Conservation (phyloP, 1,140 invertebrate species). For the Whitmania pigra region DNA sequence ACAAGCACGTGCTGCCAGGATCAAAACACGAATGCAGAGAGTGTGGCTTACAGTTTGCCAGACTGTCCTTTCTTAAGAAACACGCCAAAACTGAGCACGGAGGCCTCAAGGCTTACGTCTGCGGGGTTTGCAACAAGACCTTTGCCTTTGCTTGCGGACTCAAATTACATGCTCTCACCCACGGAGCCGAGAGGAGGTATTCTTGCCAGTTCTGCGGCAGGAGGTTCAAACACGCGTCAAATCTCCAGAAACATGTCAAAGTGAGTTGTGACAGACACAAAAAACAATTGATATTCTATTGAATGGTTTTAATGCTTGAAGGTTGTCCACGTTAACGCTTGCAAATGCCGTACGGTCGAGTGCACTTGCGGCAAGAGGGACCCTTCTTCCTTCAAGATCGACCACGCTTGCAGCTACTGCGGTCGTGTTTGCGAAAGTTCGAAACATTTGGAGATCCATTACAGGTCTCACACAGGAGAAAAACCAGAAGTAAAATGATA, state of each 20-base stretch:
- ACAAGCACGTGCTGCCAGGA: neutral
- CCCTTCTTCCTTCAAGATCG: neutral
- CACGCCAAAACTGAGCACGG: conserved; percentile 1
- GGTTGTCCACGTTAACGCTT: conserved; percentile 8
- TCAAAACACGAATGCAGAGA: conserved; percentile 2
- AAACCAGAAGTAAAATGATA: neutral
- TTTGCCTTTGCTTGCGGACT: conserved; percentile 8
- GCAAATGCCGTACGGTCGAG: neutral
- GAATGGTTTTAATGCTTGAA: neutral
- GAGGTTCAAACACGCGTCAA: conserved; percentile 7
- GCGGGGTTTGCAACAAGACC: conserved; percentile 1
- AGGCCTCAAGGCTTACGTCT: conserved; percentile 1
- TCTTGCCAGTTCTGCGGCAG: conserved; percentile 5
- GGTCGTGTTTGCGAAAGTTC: conserved; percentile 3
- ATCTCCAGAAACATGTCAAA: conserved; percentile 10
- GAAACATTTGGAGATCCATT: conserved; percentile 11
- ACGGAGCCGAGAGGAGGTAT: conserved; percentile 8
- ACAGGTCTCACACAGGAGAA: conserved; percentile 7
- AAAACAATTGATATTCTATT: neutral
- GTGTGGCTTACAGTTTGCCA: conserved; percentile 3
- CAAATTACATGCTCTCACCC: neutral
- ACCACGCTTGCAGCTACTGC: neutral
- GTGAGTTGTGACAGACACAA: no score
- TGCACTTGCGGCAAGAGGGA: conserved; percentile 11
- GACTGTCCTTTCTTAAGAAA: neutral